phyloP scores from a whole-genome alignment of 2,797 vertebrate genomes.

The Loris lydekkerianus region DNA sequence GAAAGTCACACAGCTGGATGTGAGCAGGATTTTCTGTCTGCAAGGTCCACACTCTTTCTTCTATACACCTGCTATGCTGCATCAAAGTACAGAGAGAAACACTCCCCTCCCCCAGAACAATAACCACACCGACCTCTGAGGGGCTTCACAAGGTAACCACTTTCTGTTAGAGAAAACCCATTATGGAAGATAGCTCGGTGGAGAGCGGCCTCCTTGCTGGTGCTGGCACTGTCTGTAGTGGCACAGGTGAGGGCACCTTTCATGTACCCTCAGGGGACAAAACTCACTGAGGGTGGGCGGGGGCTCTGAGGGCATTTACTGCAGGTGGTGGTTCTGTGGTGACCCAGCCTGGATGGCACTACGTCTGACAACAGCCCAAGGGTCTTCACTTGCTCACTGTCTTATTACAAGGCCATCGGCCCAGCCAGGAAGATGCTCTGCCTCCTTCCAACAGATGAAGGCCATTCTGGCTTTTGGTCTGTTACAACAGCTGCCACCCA shows the following conservation, averaged over 20 bases:
- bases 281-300: background rate
- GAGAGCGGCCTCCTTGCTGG: background rate
- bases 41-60: background rate
- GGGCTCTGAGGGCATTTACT: background rate
- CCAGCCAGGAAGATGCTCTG: background rate
- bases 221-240: background rate
- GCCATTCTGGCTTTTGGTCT: background rate
- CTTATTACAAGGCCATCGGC: background rate
- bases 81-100: background rate
- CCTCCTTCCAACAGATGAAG: background rate
- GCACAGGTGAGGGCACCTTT: background rate
- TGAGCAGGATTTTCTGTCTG: background rate
- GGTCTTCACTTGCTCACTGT: background rate
- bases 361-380: background rate
- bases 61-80: background rate
- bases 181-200: background rate
- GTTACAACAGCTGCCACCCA: background rate
- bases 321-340: background rate
- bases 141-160: background rate
- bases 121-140: background rate
- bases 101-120: background rate
- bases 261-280: background rate
- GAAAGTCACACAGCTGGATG: background rate
- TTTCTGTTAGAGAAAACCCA: background rate
- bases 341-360: background rate